Conservation (phyloP, 2,888 invertebrate species). For the Deilephila porcellus region DNA sequence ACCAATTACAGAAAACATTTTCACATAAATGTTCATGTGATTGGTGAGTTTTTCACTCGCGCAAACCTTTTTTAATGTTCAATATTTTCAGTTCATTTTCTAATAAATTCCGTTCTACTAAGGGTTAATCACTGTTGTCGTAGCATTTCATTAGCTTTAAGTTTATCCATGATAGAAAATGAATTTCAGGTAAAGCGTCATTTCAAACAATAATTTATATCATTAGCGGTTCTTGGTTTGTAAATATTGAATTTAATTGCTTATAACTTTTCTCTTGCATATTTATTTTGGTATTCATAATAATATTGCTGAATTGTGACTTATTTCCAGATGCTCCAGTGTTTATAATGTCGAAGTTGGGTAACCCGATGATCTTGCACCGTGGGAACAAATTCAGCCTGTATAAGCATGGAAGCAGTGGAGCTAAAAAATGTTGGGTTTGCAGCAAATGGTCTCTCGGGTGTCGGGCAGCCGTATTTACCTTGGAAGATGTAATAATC, state of each 20-base stretch:
- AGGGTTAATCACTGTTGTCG: too few species aligned
- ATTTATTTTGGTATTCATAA: not conserved
- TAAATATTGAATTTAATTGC: not conserved
- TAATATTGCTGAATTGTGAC: not conserved
- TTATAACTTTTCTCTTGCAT: not conserved
- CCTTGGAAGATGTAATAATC: slow-evolving; percentile 46
- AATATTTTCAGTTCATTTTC: too few species aligned
- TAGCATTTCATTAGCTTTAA: too few species aligned
- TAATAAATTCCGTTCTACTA: too few species aligned
- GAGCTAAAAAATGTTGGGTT: slow-evolving; percentile 44
- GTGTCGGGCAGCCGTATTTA: slow-evolving; percentile 51
- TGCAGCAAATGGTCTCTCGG: slow-evolving; percentile 46
- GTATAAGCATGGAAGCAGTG: slow-evolving; percentile 30
- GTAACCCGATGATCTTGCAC: slow-evolving; percentile 54
- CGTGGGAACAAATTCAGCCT: slow-evolving; percentile 48
- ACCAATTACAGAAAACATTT: too few species aligned
- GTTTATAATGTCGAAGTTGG: slow-evolving; percentile 48
- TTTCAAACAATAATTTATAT: too few species aligned
- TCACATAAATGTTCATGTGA: too few species aligned
- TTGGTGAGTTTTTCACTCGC: too few species aligned
- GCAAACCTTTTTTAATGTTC: too few species aligned
- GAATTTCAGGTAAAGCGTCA: too few species aligned
- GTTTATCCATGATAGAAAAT: too few species aligned
- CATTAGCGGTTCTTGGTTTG: too few species aligned
- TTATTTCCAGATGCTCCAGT: slow-evolving; percentile 37